Evolutionary conservation across 2,113 vertebrate genomes (phyloP).

Genomic region (Rhea pennata): DNA sequence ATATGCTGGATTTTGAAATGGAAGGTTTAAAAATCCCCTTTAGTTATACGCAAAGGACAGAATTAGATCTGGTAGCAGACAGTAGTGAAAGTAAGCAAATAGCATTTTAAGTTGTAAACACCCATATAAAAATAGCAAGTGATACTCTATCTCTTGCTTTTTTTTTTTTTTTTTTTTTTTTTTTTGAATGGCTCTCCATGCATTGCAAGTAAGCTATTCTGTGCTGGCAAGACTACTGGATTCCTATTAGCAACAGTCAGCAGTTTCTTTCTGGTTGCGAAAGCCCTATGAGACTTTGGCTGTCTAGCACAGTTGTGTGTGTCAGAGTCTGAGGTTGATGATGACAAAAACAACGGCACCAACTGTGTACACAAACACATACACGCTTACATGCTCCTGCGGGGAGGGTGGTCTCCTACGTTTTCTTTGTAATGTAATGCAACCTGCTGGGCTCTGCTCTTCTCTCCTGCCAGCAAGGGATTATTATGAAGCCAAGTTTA

Average conservation of each 20-base stretch:
- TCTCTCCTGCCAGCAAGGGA: not conserved
- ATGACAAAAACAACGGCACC: not conserved
- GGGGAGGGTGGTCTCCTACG: not conserved
- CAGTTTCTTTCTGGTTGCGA: not conserved
- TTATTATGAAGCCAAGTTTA: not conserved
- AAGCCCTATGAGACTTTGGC: not conserved
- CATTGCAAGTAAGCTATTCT: not conserved
- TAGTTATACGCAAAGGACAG: not conserved
- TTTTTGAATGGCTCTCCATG: not conserved
- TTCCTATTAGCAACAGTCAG: conserved; percentile 28
- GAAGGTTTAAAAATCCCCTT: not conserved
- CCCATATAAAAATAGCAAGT: not conserved
- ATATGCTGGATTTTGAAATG: not conserved
- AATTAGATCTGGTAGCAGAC: not conserved
- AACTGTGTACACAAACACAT: not conserved
- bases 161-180: not conserved
- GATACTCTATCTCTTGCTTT: not conserved
- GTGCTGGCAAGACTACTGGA: not conserved
- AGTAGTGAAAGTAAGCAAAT: not conserved
- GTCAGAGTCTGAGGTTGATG: not conserved
- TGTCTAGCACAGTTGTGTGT: not conserved
- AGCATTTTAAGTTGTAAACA: not conserved
- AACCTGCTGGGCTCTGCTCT: not conserved
- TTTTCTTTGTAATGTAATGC: not conserved
- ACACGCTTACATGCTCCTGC: not conserved